These are phyloP conservation scores for Archaeoteleia sp. DNA, from an alignment of 2,888 invertebrate genomes.

Conservation along the genomic window DNA sequence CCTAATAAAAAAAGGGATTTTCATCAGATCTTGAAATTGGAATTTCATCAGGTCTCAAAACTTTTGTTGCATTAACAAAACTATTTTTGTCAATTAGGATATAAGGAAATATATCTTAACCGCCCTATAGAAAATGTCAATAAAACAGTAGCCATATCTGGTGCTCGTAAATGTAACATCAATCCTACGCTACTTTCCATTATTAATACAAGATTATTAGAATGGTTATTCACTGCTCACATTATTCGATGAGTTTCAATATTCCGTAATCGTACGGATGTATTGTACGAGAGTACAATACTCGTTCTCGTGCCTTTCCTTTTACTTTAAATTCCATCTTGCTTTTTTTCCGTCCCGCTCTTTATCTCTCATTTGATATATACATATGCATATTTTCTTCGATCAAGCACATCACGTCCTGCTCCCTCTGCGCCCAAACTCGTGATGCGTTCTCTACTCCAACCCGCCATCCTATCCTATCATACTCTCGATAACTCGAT, in stretches of 20 bases:
- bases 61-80: too few species aligned
- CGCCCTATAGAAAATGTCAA: too few species aligned
- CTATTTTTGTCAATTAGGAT: too few species aligned
- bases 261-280: conserved; percentile 71
- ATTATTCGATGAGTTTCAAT: conserved; percentile 58
- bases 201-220: conserved; percentile 45
- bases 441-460: conserved; percentile 42
- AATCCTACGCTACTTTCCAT: too few species aligned
- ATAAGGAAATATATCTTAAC: too few species aligned
- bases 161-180: conserved; percentile 17
- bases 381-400: conserved; percentile 48
- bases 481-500: conserved; percentile 69
- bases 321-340: conserved; percentile 35
- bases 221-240: conserved; percentile 41
- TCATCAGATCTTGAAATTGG: too few species aligned
- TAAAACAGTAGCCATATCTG: neutral
- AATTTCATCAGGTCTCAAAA: too few species aligned
- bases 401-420: conserved; percentile 43
- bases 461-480: conserved; percentile 47
- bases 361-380: conserved; percentile 47
- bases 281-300: conserved; percentile 61
- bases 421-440: conserved; percentile 35
- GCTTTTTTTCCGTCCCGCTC: conserved; percentile 29
- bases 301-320: conserved; percentile 44
- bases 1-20: too few species aligned